These are phyloP conservation scores for Ptychochromis oligacanthus DNA, from an alignment of 2,113 vertebrate genomes.

Conservation along the genomic window DNA sequence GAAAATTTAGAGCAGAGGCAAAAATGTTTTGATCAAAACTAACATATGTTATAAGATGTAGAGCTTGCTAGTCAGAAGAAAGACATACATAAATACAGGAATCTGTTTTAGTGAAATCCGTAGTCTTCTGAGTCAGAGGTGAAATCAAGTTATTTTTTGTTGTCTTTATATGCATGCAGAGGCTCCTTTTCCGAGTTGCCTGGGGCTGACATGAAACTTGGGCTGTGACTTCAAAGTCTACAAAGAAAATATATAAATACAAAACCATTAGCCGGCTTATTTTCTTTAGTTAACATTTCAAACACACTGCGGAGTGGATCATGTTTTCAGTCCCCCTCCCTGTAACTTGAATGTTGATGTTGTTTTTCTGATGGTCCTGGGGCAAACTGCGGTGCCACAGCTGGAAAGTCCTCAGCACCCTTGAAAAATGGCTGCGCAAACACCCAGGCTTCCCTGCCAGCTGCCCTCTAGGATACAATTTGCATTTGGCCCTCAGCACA, in stretches of 20 bases:
- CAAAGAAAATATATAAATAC: constrained; percentile 82
- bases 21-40: neutral
- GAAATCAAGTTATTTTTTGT: constrained; percentile 40
- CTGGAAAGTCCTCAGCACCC: constrained; percentile 61
- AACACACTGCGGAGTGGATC: constrained; percentile 66
- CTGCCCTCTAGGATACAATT: constrained; percentile 56
- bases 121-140: constrained; percentile 45
- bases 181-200: constrained; percentile 47
- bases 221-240: constrained; percentile 75
- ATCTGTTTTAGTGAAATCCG: constrained; percentile 1
- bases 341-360: constrained; percentile 54
- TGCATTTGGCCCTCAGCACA: constrained; percentile 57
- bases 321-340: constrained; percentile 68
- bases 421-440: constrained; percentile 52
- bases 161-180: constrained; percentile 58
- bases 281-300: constrained; percentile 82
- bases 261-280: constrained; percentile 79
- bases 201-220: constrained; percentile 58
- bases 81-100: neutral
- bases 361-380: constrained; percentile 67
- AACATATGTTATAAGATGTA: neutral
- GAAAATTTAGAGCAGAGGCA: neutral
- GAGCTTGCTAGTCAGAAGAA: neutral
- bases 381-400: constrained; percentile 53
- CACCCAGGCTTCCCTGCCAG: constrained; percentile 39